phyloP scores from a whole-genome alignment of 2,797 vertebrate species.

The Sebastes itinus region DNA sequence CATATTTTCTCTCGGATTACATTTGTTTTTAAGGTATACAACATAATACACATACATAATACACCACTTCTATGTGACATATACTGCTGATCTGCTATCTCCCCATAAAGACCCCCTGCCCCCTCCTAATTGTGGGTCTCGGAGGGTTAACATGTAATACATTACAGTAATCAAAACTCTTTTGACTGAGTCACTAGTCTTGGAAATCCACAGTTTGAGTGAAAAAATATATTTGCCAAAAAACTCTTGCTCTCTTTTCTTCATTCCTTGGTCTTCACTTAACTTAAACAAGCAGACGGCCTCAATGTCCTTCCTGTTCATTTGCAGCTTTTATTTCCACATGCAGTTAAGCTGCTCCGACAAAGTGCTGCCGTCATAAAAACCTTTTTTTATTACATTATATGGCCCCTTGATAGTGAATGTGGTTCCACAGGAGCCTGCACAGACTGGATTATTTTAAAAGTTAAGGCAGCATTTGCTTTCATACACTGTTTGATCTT shows the following conservation, averaged over 20 bases:
- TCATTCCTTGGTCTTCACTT: not conserved
- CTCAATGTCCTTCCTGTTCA: not conserved
- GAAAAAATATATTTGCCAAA: not conserved
- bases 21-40: no score
- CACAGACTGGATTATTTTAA: not conserved
- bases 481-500: slow-evolving; percentile 16
- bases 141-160: not conserved
- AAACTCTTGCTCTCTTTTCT: not conserved
- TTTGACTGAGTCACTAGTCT: no score
- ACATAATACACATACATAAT: no score
- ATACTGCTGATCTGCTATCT: not conserved
- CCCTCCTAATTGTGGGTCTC: no score
- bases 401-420: slow-evolving; percentile 4
- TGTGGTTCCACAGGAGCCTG: not conserved
- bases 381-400: slow-evolving; percentile 14
- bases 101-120: no score
- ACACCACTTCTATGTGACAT: no score
- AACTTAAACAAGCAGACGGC: not conserved
- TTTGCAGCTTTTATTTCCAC: slow-evolving; percentile 30
- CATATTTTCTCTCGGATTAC: no score
- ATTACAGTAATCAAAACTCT: not conserved
- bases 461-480: not conserved
- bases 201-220: not conserved
- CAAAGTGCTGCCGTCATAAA: slow-evolving; percentile 16
- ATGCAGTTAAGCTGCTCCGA: not conserved